Evolutionary conservation across 2,888 invertebrate genomes (phyloP).

Genomic region (Netelia virgata): DNA sequence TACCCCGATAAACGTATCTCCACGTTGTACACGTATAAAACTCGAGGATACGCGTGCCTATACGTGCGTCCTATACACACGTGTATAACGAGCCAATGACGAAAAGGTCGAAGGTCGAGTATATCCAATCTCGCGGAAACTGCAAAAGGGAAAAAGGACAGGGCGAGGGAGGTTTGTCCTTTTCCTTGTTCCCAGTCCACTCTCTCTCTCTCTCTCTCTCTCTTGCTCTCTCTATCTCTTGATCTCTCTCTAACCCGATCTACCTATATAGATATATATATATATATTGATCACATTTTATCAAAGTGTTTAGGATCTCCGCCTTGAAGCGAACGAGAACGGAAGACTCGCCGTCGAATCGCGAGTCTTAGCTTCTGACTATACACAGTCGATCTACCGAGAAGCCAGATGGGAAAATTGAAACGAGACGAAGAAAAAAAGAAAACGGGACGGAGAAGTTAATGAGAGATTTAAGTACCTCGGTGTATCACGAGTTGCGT

Average conservation of each 20-base stretch:
- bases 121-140: conserved; percentile 55
- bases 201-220: neutral
- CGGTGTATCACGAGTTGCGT: no score
- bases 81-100: conserved; percentile 18
- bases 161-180: neutral
- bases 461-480: neutral
- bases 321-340: conserved; percentile 26
- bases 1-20: no score
- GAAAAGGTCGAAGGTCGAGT: conserved; percentile 61
- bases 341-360: conserved; percentile 20
- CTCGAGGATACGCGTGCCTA: neutral
- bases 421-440: neutral
- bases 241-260: neutral
- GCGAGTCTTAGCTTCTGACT: conserved; percentile 26
- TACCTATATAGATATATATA: neutral
- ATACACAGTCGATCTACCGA: conserved; percentile 8
- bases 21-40: no score
- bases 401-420: conserved; percentile 28
- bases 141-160: conserved; percentile 22
- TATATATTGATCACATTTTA: neutral
- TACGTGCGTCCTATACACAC: neutral
- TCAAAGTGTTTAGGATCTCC: conserved; percentile 22
- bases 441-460: neutral
- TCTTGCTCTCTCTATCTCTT: neutral
- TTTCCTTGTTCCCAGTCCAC: conserved; percentile 25